Evolutionary conservation across 1,140 invertebrate species (phyloP).

Genomic region (Drosophila pseudoobscura): DNA sequence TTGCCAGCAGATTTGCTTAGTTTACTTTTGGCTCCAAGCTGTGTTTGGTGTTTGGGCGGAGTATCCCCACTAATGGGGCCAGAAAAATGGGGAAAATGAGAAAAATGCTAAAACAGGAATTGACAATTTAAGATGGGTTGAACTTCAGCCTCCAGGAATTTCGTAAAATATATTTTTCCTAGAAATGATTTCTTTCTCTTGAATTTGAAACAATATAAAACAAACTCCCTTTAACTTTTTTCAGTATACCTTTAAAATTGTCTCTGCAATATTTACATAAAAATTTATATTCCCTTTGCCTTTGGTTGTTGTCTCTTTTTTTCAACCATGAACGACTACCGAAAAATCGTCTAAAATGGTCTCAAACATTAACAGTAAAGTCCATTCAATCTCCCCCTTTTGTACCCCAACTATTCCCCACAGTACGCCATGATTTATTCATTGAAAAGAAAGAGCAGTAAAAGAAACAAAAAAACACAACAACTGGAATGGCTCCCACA

Average conservation of each 20-base stretch:
- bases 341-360: slow-evolving; percentile 40
- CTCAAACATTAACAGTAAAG: slow-evolving; percentile 41
- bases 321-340: slow-evolving; percentile 21
- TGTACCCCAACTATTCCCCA: slow-evolving; percentile 24
- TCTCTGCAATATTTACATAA: background rate
- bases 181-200: background rate
- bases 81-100: background rate
- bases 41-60: slow-evolving; percentile 7
- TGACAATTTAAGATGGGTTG: slow-evolving; percentile 16
- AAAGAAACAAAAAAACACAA: slow-evolving; percentile 24
- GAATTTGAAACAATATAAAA: background rate
- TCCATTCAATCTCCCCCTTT: slow-evolving; percentile 11
- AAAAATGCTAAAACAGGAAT: slow-evolving; percentile 9
- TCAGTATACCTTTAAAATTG: background rate
- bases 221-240: background rate
- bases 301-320: slow-evolving; percentile 2
- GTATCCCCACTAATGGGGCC: slow-evolving; percentile 20
- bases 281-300: slow-evolving; percentile 4
- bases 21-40: slow-evolving; percentile 36
- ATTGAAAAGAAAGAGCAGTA: slow-evolving; percentile 27
- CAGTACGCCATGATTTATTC: slow-evolving; percentile 42
- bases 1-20: slow-evolving; percentile 61
- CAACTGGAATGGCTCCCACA: slow-evolving; percentile 38
- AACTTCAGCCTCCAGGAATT: background rate
- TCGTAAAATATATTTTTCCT: background rate